phyloP scores from a whole-genome alignment of 1,140 invertebrate genomes.

The Phenacoccus solenopsis region DNA sequence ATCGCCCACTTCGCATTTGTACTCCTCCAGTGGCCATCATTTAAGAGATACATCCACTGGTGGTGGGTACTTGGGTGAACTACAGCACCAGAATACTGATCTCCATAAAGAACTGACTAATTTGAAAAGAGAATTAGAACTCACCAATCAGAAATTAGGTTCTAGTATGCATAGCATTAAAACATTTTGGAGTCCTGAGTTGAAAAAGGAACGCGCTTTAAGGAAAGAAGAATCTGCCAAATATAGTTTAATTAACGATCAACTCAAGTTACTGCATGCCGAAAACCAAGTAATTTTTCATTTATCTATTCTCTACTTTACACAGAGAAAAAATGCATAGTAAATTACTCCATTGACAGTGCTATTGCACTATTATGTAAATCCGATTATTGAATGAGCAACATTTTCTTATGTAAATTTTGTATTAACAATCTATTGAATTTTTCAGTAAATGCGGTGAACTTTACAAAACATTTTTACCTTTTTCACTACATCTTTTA shows the following conservation, averaged over 20 bases:
- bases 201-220: conserved; percentile 93
- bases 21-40: conserved; percentile 29
- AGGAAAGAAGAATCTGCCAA: conserved; percentile 96
- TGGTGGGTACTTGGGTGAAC: conserved; percentile 67
- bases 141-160: conserved; percentile 94
- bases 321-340: too few species aligned
- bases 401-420: too few species aligned
- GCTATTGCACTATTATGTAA: too few species aligned
- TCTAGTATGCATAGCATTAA: conserved; percentile 99
- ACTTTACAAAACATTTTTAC: too few species aligned
- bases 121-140: conserved; percentile 89
- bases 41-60: conserved; percentile 21
- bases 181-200: conserved; percentile 98
- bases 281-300: conserved; percentile 98
- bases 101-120: conserved; percentile 91
- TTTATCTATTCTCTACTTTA: too few species aligned
- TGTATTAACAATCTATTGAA: too few species aligned
- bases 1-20: conserved; percentile 48
- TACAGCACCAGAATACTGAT: conserved; percentile 89
- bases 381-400: too few species aligned
- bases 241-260: conserved; percentile 92
- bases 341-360: too few species aligned
- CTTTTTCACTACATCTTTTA: too few species aligned
- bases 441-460: too few species aligned
- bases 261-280: conserved; percentile 87